Percentiles rank a stretch among this genome's conserved stretches.
These are phyloP conservation scores for Aphyosemion australe DNA, from an alignment of 2,113 vertebrate genomes.

Conservation along the genomic window DNA sequence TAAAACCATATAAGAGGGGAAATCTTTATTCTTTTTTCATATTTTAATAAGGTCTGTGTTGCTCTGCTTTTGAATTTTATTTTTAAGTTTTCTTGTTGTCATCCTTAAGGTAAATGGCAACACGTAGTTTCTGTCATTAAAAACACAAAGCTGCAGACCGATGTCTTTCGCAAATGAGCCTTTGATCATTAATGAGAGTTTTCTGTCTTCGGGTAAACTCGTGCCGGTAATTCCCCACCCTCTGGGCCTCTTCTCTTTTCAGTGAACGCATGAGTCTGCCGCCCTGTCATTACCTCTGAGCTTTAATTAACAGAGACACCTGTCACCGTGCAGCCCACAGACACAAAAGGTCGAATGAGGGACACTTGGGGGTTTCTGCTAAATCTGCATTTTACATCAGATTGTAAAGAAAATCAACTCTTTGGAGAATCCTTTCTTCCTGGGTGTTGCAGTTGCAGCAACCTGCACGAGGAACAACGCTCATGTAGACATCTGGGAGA, in stretches of 20 bases:
- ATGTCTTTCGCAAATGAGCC: conserved; percentile 17
- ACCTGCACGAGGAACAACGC: conserved; percentile 13
- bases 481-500: conserved; percentile 55
- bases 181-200: conserved; percentile 34
- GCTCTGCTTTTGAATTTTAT: too few species aligned
- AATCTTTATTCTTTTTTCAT: too few species aligned
- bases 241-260: conserved; percentile 37
- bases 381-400: conserved; percentile 19
- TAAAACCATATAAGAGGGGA: too few species aligned
- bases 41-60: too few species aligned
- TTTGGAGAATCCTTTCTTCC: not conserved
- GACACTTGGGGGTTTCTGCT: conserved; percentile 50
- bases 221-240: conserved; percentile 20
- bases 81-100: too few species aligned
- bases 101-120: too few species aligned
- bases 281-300: conserved; percentile 66
- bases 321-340: conserved; percentile 54
- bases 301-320: conserved; percentile 69
- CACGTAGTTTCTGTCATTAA: too few species aligned
- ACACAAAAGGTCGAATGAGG: conserved; percentile 39
- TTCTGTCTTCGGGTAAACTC: conserved; percentile 15
- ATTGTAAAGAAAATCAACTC: conserved; percentile 17
- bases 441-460: conserved; percentile 33
- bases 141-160: not conserved
- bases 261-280: conserved; percentile 33